phyloP scores from a whole-genome alignment of 2,113 vertebrate species.

The Mixornis gularis region DNA sequence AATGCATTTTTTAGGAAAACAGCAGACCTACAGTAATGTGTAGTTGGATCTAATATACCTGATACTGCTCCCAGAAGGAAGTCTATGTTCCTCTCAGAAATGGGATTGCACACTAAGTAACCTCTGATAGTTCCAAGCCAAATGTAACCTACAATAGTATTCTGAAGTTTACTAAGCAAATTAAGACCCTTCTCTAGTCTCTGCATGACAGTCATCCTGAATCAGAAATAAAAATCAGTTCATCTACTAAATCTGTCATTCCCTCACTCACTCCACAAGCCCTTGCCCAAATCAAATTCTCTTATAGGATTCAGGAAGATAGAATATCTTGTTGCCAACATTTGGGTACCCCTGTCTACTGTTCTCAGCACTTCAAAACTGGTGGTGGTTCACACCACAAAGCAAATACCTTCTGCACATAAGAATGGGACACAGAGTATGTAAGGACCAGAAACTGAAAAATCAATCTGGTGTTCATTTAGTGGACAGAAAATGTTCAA shows the following conservation, averaged over 20 bases:
- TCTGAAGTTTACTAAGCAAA: not conserved
- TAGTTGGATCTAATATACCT: not conserved
- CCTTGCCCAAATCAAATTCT: not conserved
- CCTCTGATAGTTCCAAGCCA: not conserved
- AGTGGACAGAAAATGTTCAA: not conserved
- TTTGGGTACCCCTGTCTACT: not conserved
- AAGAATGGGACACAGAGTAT: not conserved
- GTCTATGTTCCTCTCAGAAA: not conserved
- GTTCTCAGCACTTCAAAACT: not conserved
- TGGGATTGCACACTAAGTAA: not conserved
- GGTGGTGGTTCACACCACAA: not conserved
- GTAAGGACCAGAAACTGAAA: not conserved
- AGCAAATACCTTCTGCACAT: not conserved
- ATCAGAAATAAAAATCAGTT: not conserved
- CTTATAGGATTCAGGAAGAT: not conserved
- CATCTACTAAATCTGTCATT: not conserved
- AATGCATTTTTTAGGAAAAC: not conserved
- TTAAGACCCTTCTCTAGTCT: not conserved
- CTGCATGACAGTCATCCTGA: not conserved
- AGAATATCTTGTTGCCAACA: not conserved
- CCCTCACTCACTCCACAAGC: not conserved
- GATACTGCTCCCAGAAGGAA: not conserved
- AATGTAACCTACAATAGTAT: not conserved
- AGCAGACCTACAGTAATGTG: not conserved
- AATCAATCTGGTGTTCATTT: not conserved